phyloP scores from a whole-genome alignment of 2,113 vertebrate species.

The Junco hyemalis region DNA sequence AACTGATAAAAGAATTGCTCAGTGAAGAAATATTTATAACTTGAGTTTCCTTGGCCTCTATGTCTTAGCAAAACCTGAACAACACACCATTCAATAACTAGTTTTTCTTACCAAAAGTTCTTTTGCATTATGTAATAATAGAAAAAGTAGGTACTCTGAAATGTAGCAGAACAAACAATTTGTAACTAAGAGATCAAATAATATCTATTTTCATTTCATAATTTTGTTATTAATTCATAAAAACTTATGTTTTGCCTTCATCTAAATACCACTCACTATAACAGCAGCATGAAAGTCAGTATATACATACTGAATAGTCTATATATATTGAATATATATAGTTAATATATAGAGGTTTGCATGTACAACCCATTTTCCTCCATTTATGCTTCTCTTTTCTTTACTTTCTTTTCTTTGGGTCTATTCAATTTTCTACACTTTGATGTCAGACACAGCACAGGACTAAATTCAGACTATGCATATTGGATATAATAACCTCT shows the following conservation, averaged over 20 bases:
- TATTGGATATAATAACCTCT: neutral
- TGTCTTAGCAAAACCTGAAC: neutral
- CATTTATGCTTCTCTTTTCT: neutral
- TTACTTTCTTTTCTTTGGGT: neutral
- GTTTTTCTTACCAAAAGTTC: neutral
- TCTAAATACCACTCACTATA: neutral
- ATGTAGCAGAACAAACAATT: neutral
- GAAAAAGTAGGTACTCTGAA: neutral
- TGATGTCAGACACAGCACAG: neutral
- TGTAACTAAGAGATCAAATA: neutral
- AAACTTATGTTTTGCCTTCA: conserved; percentile 24
- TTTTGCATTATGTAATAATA: neutral
- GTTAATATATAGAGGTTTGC: neutral
- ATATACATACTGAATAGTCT: no score
- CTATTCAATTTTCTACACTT: neutral
- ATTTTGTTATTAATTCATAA: neutral
- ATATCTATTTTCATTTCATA: neutral
- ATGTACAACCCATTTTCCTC: conserved; percentile 17
- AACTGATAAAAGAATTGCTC: neutral
- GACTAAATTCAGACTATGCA: neutral
- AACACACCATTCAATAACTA: neutral
- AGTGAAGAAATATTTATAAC: neutral
- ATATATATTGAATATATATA: neutral
- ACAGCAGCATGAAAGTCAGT: conserved; percentile 13
- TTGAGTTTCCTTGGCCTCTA: neutral